Evolutionary conservation across 2,888 invertebrate species (phyloP).

Genomic region (Eueremaeus valkanovi): DNA sequence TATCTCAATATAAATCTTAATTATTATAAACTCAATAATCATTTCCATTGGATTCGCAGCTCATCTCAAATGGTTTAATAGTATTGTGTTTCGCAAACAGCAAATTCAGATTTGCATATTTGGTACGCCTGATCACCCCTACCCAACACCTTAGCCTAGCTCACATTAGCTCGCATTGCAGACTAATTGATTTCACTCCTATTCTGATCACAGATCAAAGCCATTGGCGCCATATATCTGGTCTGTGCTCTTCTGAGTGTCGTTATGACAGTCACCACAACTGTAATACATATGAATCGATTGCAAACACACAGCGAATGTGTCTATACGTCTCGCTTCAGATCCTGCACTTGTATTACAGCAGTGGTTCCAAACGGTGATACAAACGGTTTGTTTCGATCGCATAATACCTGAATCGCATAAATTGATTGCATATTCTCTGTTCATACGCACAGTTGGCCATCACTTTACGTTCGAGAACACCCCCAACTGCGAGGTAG

Average conservation of each 20-base stretch:
- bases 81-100: slow-evolving; percentile 78
- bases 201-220: slow-evolving; percentile 8
- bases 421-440: background rate
- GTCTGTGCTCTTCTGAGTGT: slow-evolving; percentile 70
- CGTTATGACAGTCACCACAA: slow-evolving; percentile 81
- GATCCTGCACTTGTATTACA: slow-evolving; percentile 65
- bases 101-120: slow-evolving; percentile 77
- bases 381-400: background rate
- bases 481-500: slow-evolving; percentile 81
- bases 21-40: too few species aligned
- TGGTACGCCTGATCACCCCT: too few species aligned
- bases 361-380: slow-evolving; percentile 58
- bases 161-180: too few species aligned
- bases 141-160: too few species aligned
- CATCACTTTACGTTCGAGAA: slow-evolving; percentile 74
- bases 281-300: slow-evolving; percentile 81
- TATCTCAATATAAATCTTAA: slow-evolving; percentile 16
- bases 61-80: slow-evolving; percentile 78
- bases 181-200: background rate
- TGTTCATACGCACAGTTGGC: slow-evolving; percentile 36
- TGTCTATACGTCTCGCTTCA: slow-evolving; percentile 56
- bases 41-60: too few species aligned
- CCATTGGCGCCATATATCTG: slow-evolving; percentile 11
- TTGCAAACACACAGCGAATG: slow-evolving; percentile 80
- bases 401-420: too few species aligned